Conservation (phyloP, 1,140 invertebrate genomes). For the Nebria ingens region DNA sequence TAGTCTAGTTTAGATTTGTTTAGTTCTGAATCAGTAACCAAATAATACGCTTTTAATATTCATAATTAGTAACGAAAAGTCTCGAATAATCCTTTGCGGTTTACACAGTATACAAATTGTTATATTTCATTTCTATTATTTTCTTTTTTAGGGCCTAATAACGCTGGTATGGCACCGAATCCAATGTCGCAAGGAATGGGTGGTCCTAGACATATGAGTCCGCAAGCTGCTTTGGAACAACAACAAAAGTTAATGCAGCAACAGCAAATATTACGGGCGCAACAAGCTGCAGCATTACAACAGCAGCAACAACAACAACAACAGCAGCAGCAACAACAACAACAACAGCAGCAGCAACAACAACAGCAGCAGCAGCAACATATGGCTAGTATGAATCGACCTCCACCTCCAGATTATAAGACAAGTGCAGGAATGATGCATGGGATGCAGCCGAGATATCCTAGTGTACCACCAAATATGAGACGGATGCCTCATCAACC, state of each 20-base stretch:
- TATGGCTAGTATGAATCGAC: conserved; percentile 33
- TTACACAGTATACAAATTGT: too few relatives aligned
- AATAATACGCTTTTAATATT: too few relatives aligned
- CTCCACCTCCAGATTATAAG: conserved; percentile 68
- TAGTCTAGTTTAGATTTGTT: too few relatives aligned
- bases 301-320: conserved; percentile 23
- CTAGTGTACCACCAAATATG: conserved; percentile 43
- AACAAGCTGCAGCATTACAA: conserved; percentile 16
- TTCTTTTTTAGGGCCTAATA: neutral
- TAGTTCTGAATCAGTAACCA: too few relatives aligned
- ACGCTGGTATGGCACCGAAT: conserved; percentile 16
- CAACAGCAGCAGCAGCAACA: conserved; percentile 23
- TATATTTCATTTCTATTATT: too few relatives aligned
- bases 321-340: conserved; percentile 18
- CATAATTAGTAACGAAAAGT: too few relatives aligned
- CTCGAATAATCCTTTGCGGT: too few relatives aligned
- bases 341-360: conserved; percentile 17
- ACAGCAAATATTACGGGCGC: conserved; percentile 22
- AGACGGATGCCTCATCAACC: conserved; percentile 52
- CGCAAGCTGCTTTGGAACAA: conserved; percentile 14
- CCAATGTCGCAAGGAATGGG: conserved; percentile 18
- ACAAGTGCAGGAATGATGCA: conserved; percentile 51
- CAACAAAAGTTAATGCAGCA: conserved; percentile 32
- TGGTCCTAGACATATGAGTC: conserved; percentile 17
- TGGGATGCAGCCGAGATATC: conserved; percentile 35